Conservation (phyloP, 2,888 invertebrate genomes). For the Acronicta leporina region DNA sequence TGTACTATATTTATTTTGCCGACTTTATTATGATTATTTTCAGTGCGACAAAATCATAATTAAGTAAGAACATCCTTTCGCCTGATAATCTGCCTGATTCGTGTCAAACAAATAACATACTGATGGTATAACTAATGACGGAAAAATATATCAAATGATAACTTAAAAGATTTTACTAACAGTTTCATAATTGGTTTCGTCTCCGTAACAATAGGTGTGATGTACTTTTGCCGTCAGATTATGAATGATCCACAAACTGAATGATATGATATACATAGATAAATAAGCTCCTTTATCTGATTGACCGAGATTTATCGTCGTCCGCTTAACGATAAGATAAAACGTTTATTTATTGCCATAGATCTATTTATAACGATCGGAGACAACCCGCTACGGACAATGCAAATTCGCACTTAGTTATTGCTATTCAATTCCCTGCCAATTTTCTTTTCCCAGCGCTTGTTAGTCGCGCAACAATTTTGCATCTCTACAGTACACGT, state of each 20-base stretch:
- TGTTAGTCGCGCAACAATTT: conserved; percentile 58
- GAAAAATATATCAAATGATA: no score
- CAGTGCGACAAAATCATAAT: no score
- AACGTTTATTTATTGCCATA: conserved; percentile 75
- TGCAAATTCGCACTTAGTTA: conserved; percentile 77
- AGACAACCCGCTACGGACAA: conserved; percentile 70
- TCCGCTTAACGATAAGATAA: conserved; percentile 73
- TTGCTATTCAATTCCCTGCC: conserved; percentile 66
- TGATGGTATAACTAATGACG: no score
- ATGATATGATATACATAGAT: conserved; percentile 59
- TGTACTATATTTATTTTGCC: no score
- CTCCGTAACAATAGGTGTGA: neutral
- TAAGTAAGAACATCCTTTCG: no score
- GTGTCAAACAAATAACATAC: no score
- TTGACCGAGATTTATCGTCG: conserved; percentile 74
- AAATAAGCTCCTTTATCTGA: conserved; percentile 68
- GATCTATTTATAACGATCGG: conserved; percentile 75
- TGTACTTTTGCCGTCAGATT: conserved; percentile 18
- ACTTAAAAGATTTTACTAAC: no score
- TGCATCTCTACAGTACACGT: conserved; percentile 46
- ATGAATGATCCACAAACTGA: conserved; percentile 57
- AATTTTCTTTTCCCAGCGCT: conserved; percentile 68
- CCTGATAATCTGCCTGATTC: no score
- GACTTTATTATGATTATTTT: no score
- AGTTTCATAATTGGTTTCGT: no score